phyloP scores from a whole-genome alignment of 2,113 vertebrate genomes.

The Morone saxatilis region DNA sequence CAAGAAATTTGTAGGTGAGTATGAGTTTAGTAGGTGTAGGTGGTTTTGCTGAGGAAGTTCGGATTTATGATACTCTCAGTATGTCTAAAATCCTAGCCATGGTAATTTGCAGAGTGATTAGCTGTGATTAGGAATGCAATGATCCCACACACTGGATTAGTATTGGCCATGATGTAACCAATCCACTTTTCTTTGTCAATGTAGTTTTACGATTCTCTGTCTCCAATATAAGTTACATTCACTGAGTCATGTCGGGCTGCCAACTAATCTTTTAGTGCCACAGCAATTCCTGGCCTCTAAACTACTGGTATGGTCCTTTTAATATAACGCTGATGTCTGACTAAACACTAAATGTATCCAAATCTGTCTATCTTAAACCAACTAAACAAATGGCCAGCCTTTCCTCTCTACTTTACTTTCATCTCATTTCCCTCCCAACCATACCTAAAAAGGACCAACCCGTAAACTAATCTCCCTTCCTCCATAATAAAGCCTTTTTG shows the following conservation, averaged over 20 bases:
- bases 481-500: slow-evolving; percentile 9
- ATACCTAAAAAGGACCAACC: slow-evolving; percentile 17
- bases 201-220: neutral
- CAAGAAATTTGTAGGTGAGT: neutral
- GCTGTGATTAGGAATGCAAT: neutral
- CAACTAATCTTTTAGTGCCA: neutral
- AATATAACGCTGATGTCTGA: neutral
- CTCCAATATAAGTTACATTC: neutral
- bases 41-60: neutral
- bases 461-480: neutral
- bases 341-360: neutral
- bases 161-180: neutral
- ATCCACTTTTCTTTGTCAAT: neutral
- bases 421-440: neutral
- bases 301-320: neutral
- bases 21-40: neutral
- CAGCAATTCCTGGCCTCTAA: too few species aligned
- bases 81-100: neutral
- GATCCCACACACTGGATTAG: neutral
- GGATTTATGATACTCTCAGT: neutral
- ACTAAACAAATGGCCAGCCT: neutral
- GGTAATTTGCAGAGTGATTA: neutral
- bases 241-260: neutral
- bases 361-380: neutral
- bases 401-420: neutral